Evolutionary conservation across 2,888 invertebrate species (phyloP).

Genomic region (Scaptomyza polygonia): DNA sequence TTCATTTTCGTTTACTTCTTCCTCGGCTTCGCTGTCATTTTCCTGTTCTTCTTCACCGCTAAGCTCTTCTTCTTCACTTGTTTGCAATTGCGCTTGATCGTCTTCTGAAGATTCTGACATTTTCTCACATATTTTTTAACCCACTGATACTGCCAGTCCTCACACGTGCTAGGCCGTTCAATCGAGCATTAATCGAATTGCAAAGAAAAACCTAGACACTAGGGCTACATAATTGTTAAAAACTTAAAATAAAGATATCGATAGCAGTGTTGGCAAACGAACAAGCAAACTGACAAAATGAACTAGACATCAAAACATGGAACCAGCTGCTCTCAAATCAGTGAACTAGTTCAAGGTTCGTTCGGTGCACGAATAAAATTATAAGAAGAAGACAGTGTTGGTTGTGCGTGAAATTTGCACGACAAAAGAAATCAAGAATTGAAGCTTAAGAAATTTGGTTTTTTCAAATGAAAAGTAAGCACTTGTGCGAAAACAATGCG

Average conservation of each 20-base stretch:
- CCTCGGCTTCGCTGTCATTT: slow-evolving; percentile 26
- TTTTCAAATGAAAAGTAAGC: slow-evolving; percentile 60
- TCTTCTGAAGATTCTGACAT: slow-evolving; percentile 83
- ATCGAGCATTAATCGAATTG: slow-evolving; percentile 11
- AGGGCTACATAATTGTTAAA: neutral
- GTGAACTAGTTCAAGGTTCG: slow-evolving; percentile 10
- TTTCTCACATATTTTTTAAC: slow-evolving; percentile 45
- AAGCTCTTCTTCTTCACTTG: slow-evolving; percentile 67
- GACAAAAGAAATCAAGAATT: slow-evolving; percentile 50
- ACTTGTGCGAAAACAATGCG: neutral
- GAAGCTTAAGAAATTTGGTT: slow-evolving; percentile 40
- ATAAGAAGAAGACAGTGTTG: slow-evolving; percentile 21
- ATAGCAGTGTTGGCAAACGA: neutral
- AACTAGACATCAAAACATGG: neutral
- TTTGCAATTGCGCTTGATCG: slow-evolving; percentile 62
- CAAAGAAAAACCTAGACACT: neutral
- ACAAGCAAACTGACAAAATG: neutral
- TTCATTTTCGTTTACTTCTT: slow-evolving; percentile 34
- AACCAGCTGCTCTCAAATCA: slow-evolving; percentile 6
- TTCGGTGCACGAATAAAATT: slow-evolving; percentile 4
- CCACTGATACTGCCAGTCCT: slow-evolving; percentile 43
- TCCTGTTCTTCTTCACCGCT: slow-evolving; percentile 50
- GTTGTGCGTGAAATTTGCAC: slow-evolving; percentile 53
- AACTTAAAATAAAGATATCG: neutral
- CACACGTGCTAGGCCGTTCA: slow-evolving; percentile 53